Evolutionary conservation across 1,140 invertebrate species (phyloP).

Genomic region (Orius insidiosus): DNA sequence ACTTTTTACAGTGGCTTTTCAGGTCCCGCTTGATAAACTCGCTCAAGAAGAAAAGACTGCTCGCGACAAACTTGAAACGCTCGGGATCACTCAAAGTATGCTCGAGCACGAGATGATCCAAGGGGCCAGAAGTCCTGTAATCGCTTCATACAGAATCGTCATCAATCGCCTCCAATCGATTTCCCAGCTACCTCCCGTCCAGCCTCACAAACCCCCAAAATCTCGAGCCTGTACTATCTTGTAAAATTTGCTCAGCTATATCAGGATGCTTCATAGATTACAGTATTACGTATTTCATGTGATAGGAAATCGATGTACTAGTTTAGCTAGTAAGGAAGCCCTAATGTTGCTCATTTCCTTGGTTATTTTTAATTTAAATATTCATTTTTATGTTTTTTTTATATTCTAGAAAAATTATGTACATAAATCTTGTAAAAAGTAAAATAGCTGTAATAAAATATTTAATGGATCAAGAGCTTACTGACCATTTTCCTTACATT

Average conservation of each 20-base stretch:
- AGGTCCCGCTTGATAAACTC: constrained; percentile 12
- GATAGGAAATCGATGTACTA: too few species aligned
- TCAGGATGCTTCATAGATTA: too few species aligned
- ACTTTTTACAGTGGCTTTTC: background rate
- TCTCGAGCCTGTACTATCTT: constrained; percentile 17
- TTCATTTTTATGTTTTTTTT: too few species aligned
- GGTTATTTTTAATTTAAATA: too few species aligned
- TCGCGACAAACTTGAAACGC: constrained; percentile 25
- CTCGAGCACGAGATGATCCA: constrained; percentile 27
- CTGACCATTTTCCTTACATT: too few species aligned
- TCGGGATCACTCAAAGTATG: constrained; percentile 35
- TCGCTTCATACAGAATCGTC: constrained; percentile 40
- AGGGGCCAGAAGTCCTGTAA: constrained; percentile 33
- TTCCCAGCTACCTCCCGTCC: constrained; percentile 14
- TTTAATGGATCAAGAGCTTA: too few species aligned
- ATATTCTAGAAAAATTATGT: too few species aligned
- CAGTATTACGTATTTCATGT: too few species aligned
- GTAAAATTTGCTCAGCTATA: background rate
- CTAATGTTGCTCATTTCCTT: too few species aligned
- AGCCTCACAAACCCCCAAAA: constrained; percentile 14
- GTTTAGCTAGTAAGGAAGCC: too few species aligned
- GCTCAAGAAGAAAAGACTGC: constrained; percentile 19
- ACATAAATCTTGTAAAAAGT: too few species aligned
- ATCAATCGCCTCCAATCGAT: constrained; percentile 29
- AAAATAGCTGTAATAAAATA: too few species aligned